Conservation (phyloP, 2,888 invertebrate species). For the Timema cristinae region DNA sequence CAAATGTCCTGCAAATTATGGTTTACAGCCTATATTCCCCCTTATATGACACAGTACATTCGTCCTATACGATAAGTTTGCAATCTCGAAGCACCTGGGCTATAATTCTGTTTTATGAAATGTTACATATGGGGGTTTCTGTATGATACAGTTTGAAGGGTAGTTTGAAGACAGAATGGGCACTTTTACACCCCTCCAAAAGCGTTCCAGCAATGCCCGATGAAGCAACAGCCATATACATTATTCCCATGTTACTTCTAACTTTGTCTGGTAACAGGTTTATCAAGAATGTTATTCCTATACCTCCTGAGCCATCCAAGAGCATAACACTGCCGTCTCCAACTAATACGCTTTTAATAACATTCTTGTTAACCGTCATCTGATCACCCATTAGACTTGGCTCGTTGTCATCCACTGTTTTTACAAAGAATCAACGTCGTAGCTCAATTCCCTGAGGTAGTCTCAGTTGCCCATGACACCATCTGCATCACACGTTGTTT, state of each 20-base stretch:
- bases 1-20: too few species aligned
- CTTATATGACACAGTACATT: too few species aligned
- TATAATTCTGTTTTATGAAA: too few species aligned
- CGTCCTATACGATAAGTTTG: too few species aligned
- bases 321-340: constrained; percentile 27
- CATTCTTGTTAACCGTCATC: not conserved
- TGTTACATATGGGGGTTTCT: too few species aligned
- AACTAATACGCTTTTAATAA: not conserved
- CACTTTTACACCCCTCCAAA: constrained; percentile 35
- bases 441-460: too few species aligned
- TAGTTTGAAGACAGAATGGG: constrained; percentile 33
- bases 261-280: too few species aligned
- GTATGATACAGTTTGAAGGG: too few species aligned
- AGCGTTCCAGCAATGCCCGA: constrained; percentile 39
- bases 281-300: constrained; percentile 32
- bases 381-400: constrained; percentile 11
- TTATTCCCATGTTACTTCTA: constrained; percentile 18
- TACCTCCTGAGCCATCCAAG: constrained; percentile 39
- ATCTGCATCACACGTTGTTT: too few species aligned
- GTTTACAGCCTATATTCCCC: too few species aligned
- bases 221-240: constrained; percentile 36
- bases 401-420: not conserved
- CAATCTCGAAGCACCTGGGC: too few species aligned
- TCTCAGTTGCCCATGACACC: too few species aligned
- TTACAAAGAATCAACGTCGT: not conserved